Base-by-base conservation (phyloP, 2,113 vertebrate species). In the Accipiter virgatus region DNA sequence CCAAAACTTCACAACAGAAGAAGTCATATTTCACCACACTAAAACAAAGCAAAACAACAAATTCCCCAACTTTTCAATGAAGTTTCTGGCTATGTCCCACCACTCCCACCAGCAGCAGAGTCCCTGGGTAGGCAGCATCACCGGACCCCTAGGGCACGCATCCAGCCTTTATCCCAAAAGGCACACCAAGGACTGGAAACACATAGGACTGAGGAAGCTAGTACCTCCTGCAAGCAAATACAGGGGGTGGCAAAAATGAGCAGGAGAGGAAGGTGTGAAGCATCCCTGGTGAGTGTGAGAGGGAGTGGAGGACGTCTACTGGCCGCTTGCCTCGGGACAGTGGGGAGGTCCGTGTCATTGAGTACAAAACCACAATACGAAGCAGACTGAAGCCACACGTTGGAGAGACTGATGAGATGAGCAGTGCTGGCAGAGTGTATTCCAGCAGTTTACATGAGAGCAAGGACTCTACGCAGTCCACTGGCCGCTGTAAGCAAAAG, bases 131-230 rank as follows among this genome's bases (percentile, higher is more conserved):
- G 42, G 45, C 81, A 78, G 52, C 71, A 75, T 5, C 61, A 11
- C 16, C 5, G 0, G 9, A 25, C 36, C 31, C 38, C 13, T 1
- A 65, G 43, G 34, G 63, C 85, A 56, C 2, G 0, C 29, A 43
- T 15, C 34, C 81, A 91, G 40, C 29, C 56, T 23, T 55, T 13
- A 10, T 21, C 40, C 61, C 71, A 27, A 29, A 72, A 22, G 12
- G 9, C 47, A 55, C 27, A 9, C 26, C 26, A 29, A 31, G 56
- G 50, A 32, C 66, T 65, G 79, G 55, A 12, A 67, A 23, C n/a
- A 11, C n/a, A 6, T 0, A 16, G 36, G 13, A 25, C 7, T 0
- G 11, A 70, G 45, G 26, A 43, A 45, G 40, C 15, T 6, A 7
- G 26, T 25, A 21, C 1, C 50, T 62, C 42, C 79, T 8, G 68